phyloP scores from a whole-genome alignment of 1,140 invertebrate genomes.

The Drosophila navojoa region DNA sequence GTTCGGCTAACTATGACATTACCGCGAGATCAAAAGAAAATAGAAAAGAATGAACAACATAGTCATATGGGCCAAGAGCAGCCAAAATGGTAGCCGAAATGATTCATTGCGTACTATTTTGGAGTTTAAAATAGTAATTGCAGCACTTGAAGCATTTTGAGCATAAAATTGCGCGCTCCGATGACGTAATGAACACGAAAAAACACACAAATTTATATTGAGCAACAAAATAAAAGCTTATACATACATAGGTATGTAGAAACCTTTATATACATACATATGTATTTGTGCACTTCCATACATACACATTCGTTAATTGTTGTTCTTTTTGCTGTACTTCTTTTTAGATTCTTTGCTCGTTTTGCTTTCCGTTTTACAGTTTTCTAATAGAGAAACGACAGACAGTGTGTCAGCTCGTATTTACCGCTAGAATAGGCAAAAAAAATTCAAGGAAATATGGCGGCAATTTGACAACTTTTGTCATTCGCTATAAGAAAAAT shows the following conservation, averaged over 20 bases:
- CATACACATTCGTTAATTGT: slow-evolving; percentile 41
- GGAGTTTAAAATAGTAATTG: slow-evolving; percentile 55
- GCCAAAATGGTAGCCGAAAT: slow-evolving; percentile 54
- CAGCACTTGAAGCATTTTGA: slow-evolving; percentile 50
- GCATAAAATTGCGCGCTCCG: slow-evolving; percentile 67
- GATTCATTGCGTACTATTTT: slow-evolving; percentile 66
- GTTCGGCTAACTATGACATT: slow-evolving; percentile 49
- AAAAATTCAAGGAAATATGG: slow-evolving; percentile 70
- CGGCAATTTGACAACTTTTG: slow-evolving; percentile 75
- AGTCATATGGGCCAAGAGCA: slow-evolving; percentile 67
- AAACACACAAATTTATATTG: slow-evolving; percentile 63
- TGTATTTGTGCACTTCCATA: slow-evolving; percentile 13
- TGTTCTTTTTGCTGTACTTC: slow-evolving; percentile 49
- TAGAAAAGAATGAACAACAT: background rate
- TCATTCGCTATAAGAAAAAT: slow-evolving; percentile 57
- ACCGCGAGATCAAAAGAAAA: slow-evolving; percentile 15
- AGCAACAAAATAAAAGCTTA: slow-evolving; percentile 53
- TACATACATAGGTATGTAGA: slow-evolving; percentile 11
- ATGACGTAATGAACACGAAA: slow-evolving; percentile 77
- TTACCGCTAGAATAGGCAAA: slow-evolving; percentile 64
- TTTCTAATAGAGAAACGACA: slow-evolving; percentile 41
- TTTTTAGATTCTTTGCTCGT: slow-evolving; percentile 12
- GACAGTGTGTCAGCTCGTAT: slow-evolving; percentile 67
- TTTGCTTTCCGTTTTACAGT: slow-evolving; percentile 42
- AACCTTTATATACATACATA: slow-evolving; percentile 13